Percentiles rank a stretch among this genome's conserved stretches.
phyloP scores from a whole-genome alignment of 2,888 invertebrate species.

The Anaspis maculata region DNA sequence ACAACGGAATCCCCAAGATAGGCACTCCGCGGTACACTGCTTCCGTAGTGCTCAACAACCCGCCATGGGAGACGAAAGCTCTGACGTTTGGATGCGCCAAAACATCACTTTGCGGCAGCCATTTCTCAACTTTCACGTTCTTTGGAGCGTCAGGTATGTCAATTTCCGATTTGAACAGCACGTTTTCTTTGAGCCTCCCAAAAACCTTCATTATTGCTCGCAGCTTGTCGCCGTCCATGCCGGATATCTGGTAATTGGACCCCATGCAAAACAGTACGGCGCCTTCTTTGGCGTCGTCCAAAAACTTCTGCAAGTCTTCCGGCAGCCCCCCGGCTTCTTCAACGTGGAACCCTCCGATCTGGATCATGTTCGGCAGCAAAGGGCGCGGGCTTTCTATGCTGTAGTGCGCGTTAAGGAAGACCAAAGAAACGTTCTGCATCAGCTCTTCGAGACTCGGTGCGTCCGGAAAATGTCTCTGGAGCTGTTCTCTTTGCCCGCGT shows the following conservation, averaged over 20 bases:
- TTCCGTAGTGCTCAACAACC: no score
- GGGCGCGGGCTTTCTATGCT: neutral
- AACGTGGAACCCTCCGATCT: no score
- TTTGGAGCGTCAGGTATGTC: constrained; percentile 44
- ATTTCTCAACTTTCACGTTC: constrained; percentile 51
- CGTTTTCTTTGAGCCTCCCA: constrained; percentile 48
- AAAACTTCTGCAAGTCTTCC: no score
- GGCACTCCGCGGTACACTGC: constrained; percentile 44
- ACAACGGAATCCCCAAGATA: constrained; percentile 46
- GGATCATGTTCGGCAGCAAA: no score
- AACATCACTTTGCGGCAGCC: constrained; percentile 53
- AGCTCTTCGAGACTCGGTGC: neutral
- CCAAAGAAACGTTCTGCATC: neutral
- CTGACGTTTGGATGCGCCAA: no score
- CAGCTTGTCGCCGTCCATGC: neutral
- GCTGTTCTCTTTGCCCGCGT: neutral
- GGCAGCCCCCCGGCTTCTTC: no score
- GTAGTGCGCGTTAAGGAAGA: neutral
- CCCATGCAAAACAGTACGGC: neutral
- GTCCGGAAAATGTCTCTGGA: neutral
- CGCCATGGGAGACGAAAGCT: no score
- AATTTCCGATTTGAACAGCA: constrained; percentile 60
- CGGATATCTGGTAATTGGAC: neutral
- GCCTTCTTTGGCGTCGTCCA: no score
- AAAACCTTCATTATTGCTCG: constrained; percentile 41